These are phyloP conservation scores for Folsomia manolachei DNA, from an alignment of 2,888 invertebrate genomes.

Conservation along the genomic window DNA sequence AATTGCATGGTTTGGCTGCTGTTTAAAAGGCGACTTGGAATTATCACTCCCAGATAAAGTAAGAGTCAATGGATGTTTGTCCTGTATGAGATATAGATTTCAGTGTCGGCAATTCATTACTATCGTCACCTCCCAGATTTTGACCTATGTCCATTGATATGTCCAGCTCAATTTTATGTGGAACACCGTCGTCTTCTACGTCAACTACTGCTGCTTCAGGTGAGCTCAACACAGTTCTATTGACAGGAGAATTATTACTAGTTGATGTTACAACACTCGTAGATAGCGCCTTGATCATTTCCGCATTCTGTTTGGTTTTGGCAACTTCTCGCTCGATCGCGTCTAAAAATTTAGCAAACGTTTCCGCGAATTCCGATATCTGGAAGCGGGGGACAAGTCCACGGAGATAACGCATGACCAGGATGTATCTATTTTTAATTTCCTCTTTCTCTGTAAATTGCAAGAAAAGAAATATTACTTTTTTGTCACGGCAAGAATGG, in stretches of 20 bases:
- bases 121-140: neutral
- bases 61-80: neutral
- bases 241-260: neutral
- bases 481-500: neutral
- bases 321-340: constrained; percentile 33
- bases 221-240: neutral
- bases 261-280: neutral
- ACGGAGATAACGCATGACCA: constrained; percentile 36
- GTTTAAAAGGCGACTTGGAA: too few species aligned
- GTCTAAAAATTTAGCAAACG: constrained; percentile 24
- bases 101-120: neutral
- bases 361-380: constrained; percentile 26
- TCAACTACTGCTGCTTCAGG: neutral
- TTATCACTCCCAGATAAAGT: too few species aligned
- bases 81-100: neutral
- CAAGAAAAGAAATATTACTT: neutral
- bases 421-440: constrained; percentile 15
- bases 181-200: too few species aligned
- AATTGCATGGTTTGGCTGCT: too few species aligned
- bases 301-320: constrained; percentile 21
- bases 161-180: neutral
- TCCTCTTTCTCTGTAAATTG: constrained; percentile 15
- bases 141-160: neutral
- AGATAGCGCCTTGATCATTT: constrained; percentile 23
- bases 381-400: constrained; percentile 27